These are phyloP conservation scores for Anguilla rostrata DNA, from an alignment of 2,113 vertebrate genomes.

Conservation along the genomic window DNA sequence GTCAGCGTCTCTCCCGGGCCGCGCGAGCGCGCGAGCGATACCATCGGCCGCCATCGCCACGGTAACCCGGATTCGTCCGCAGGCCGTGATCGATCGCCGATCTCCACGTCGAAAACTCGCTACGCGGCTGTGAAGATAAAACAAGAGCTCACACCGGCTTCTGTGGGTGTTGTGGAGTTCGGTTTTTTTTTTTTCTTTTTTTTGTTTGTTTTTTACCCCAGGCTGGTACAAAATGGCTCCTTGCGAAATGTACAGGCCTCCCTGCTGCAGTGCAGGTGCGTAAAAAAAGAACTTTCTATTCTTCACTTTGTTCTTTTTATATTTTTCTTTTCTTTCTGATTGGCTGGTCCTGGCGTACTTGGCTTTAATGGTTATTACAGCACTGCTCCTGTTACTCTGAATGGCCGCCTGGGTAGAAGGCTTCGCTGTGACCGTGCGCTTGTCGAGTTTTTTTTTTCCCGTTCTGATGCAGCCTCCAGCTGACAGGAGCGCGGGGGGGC, in stretches of 20 bases:
- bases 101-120: neutral
- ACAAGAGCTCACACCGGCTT: neutral
- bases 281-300: neutral
- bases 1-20: neutral
- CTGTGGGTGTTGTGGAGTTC: neutral
- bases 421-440: neutral
- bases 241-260: no score
- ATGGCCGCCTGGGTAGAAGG: neutral
- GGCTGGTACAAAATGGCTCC: neutral
- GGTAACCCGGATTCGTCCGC: neutral
- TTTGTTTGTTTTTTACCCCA: no score
- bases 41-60: neutral
- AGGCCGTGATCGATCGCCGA: neutral
- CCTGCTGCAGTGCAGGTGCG: neutral
- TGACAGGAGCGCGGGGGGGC: neutral
- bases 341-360: no score
- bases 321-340: neutral
- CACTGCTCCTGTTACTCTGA: neutral
- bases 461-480: neutral
- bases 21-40: neutral
- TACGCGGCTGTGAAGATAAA: neutral
- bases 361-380: neutral
- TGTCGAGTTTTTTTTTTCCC: neutral
- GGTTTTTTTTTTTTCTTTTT: neutral
- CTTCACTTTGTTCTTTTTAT: neutral